Percentiles rank a stretch among this genome's conserved stretches.
Conservation (phyloP, 2,113 vertebrate genomes). For the Spheniscus mendiculus region DNA sequence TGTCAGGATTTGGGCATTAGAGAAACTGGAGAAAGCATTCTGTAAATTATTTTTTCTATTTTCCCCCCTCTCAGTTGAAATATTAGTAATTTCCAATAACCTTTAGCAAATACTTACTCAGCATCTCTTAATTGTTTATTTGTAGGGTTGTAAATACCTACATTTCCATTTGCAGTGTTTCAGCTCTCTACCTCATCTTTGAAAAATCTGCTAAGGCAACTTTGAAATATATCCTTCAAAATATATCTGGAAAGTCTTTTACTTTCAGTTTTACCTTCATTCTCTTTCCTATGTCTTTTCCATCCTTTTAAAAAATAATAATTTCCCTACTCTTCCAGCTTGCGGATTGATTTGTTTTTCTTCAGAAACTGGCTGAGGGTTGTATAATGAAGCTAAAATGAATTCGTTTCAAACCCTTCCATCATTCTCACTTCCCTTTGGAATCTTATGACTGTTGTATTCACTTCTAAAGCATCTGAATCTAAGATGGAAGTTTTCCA, state of each 20-base stretch:
- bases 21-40: neutral
- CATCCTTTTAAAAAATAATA: neutral
- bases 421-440: slow-evolving; percentile 25
- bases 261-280: neutral
- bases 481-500: neutral
- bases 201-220: neutral
- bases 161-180: neutral
- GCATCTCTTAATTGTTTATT: neutral
- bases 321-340: neutral
- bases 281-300: neutral
- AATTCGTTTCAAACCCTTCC: neutral
- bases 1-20: neutral
- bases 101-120: neutral
- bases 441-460: neutral
- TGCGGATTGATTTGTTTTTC: slow-evolving; percentile 18
- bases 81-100: neutral
- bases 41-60: neutral
- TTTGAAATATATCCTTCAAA: neutral
- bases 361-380: neutral
- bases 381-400: neutral
- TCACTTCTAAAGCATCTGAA: neutral
- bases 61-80: neutral
- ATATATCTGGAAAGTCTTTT: neutral
- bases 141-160: neutral
- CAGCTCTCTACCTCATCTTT: neutral